A percentile compares a stretch with the other conserved stretches of the same genome.
Conservation (phyloP, 2,797 vertebrate species). For the Clarias fuscus region DNA sequence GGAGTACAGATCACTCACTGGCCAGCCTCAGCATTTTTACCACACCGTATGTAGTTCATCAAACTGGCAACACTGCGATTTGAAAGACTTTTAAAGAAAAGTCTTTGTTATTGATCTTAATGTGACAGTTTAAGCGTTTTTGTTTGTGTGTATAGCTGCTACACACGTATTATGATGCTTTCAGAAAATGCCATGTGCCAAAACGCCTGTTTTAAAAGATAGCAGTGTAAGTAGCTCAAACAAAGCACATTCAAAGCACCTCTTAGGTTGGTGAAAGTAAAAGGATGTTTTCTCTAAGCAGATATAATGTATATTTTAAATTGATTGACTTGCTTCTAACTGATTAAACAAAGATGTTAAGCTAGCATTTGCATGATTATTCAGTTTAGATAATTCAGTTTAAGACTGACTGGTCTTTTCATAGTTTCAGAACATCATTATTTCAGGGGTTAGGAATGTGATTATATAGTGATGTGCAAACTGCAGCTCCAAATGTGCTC, state of each 20-base stretch:
- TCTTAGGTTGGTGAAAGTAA: background rate
- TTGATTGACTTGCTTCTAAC: too few species aligned
- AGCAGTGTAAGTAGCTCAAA: slow-evolving; percentile 58
- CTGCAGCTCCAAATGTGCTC: too few species aligned
- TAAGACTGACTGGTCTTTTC: background rate
- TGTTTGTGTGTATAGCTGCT: slow-evolving; percentile 1
- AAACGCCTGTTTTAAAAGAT: slow-evolving; percentile 63
- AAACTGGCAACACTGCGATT: too few species aligned
- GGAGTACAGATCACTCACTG: too few species aligned
- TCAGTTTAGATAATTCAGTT: background rate
- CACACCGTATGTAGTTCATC: too few species aligned
- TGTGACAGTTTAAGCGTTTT: background rate
- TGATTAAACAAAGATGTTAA: background rate
- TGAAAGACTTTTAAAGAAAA: background rate
- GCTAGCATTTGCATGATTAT: too few species aligned
- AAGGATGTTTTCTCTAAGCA: too few species aligned
- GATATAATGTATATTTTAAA: background rate
- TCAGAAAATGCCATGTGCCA: slow-evolving; percentile 61
- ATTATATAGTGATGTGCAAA: background rate
- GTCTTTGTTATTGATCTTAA: background rate
- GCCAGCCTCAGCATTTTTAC: too few species aligned
- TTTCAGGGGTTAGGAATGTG: background rate
- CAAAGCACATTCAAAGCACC: background rate
- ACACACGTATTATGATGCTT: slow-evolving; percentile 52
- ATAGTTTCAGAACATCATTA: background rate